Evolutionary conservation across 1,140 invertebrate species (phyloP), one percentile per base, ranked within the genome.

Genomic region (Cataglyphis hispanica): DNA sequence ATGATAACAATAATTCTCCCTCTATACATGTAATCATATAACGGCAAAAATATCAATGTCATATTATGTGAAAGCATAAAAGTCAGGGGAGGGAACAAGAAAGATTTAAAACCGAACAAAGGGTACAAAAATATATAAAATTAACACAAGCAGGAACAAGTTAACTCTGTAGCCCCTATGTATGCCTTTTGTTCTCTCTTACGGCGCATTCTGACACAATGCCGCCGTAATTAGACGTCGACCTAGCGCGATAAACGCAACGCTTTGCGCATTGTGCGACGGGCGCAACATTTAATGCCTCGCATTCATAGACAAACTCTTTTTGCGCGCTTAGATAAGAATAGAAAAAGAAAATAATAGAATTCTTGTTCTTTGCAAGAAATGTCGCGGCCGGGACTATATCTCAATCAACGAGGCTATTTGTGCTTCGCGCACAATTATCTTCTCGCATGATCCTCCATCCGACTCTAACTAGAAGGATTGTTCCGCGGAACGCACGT

Each of bases 351-450:
- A 37, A 34, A 34, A n/a, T 16, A 11, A 64, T 8, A 34, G n/a
- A 13, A 43, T n/a, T 16, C 67, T 34, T 8, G 8, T 25, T 46
- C 63, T 34, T 22, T 27, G 78, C 53, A 83, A 83, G 53, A 61
- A 83, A 53, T 83, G 25, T 37, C 40, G 46, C 19, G 77, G 66
- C 37, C 43, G 31, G 60, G 16, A 13, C 43, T 46, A 46, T 75
- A 34, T 83, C 69, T 56, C 81, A 56, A 84, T 84, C 72, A 64
- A 63, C 43, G 81, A 1, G n/a, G 37, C 34, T 77, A 76, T 75
- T 84, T 84, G 74, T 78, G 77, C 83, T 25, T 66, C 72, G 43
- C 83, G 83, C 58, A 66, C 83, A 66, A 77, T 66, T 40, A 84
- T 63, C 70, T 34, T 34, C 72, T 34, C 72, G 43, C 56, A 40